phyloP scores from a whole-genome alignment of 2,888 invertebrate genomes.

The Leptinotarsa peninsularis region DNA sequence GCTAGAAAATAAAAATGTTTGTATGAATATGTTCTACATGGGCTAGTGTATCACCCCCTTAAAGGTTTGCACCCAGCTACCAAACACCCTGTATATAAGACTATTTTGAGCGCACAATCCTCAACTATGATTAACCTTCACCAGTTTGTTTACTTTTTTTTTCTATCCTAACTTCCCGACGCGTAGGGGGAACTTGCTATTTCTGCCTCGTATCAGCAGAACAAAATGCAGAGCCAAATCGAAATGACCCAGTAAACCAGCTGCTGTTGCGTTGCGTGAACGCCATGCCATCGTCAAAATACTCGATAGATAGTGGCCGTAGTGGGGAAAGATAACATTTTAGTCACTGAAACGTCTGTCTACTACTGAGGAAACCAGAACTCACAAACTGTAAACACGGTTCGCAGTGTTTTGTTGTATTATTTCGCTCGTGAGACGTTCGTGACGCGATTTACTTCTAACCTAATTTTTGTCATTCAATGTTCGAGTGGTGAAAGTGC shows the following conservation, averaged over 20 bases:
- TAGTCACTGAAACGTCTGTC: conserved; percentile 1
- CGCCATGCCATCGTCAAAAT: not conserved
- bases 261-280: not conserved
- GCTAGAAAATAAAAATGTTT: too few species aligned
- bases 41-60: too few species aligned
- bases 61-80: too few species aligned
- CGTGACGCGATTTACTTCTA: not conserved
- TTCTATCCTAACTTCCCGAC: too few species aligned
- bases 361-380: not conserved
- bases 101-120: too few species aligned
- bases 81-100: too few species aligned
- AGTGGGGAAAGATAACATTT: conserved; percentile 20
- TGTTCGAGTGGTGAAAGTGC: conserved; percentile 30
- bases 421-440: not conserved
- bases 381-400: not conserved
- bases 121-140: too few species aligned
- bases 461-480: not conserved
- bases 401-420: not conserved
- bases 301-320: not conserved
- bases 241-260: conserved; percentile 6
- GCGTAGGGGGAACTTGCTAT: too few species aligned
- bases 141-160: too few species aligned
- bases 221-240: not conserved
- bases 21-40: too few species aligned
- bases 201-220: too few species aligned